phyloP scores from a whole-genome alignment of 2,797 vertebrate species.

The Pristis pectinata region DNA sequence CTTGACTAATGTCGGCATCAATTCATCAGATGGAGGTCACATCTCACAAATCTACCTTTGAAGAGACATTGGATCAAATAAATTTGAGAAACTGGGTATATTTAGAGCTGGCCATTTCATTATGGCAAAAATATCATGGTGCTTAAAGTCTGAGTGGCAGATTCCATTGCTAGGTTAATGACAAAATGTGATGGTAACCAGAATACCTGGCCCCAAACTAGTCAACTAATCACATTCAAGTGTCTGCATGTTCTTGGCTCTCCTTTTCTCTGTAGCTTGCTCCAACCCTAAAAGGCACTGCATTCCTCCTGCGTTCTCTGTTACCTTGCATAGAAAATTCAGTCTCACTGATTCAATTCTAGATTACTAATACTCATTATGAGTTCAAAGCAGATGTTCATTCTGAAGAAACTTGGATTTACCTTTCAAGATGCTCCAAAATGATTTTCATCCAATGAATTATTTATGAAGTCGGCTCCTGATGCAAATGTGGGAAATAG shows the following conservation, averaged over 20 bases:
- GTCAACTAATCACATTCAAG: not conserved
- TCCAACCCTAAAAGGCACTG: not conserved
- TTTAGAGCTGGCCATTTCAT: not conserved
- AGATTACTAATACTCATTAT: not conserved
- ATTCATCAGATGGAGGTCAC: not conserved
- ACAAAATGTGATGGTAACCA: not conserved
- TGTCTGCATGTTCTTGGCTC: too few relatives aligned
- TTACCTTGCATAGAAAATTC: not conserved
- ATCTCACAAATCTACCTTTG: not conserved
- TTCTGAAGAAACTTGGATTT: not conserved
- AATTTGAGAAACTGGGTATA: not conserved
- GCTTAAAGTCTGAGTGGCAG: not conserved
- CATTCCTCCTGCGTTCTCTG: not conserved
- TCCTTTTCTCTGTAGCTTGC: not conserved
- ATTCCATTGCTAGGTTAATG: not conserved
- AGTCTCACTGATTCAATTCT: not conserved
- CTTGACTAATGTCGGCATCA: slow-evolving; percentile 7
- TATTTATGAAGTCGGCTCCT: too few relatives aligned
- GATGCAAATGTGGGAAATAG: too few relatives aligned
- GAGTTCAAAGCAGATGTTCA: not conserved
- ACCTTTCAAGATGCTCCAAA: too few relatives aligned
- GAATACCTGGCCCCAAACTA: not conserved
- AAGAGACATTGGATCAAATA: not conserved
- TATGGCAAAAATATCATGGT: not conserved
- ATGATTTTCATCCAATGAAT: too few relatives aligned